A percentile compares a stretch with the other conserved stretches of the same genome.
These are phyloP conservation scores for Urocolius indicus DNA, from an alignment of 2,113 vertebrate genomes.

Conservation along the genomic window DNA sequence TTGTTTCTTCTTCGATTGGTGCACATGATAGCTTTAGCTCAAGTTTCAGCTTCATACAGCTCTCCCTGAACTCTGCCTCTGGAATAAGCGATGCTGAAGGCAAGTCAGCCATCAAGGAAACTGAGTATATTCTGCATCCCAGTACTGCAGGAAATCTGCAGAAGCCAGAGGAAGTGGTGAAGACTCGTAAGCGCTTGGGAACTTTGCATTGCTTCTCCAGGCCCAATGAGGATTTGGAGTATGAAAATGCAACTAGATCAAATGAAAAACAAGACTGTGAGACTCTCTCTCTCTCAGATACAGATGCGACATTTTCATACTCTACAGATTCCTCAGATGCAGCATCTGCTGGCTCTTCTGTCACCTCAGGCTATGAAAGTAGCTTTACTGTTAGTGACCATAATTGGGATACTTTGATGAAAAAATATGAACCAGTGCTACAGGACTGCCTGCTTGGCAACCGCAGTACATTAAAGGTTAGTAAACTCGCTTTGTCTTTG, in stretches of 20 bases:
- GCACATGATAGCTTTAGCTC: conserved; percentile 76
- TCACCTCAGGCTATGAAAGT: conserved; percentile 85
- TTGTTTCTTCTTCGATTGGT: not conserved
- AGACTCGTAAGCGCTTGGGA: not conserved
- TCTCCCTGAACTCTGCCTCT: conserved; percentile 74
- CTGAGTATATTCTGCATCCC: not conserved
- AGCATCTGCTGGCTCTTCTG: conserved; percentile 75
- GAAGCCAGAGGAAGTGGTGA: not conserved
- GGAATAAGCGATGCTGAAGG: conserved; percentile 20
- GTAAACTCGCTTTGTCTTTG: conserved; percentile 5
- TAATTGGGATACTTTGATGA: conserved; percentile 80
- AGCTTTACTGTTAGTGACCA: conserved; percentile 57
- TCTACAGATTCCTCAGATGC: conserved; percentile 77
- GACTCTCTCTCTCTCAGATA: conserved; percentile 49
- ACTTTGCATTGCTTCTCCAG: not conserved
- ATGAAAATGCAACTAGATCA: not conserved
- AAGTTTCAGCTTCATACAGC: conserved; percentile 90
- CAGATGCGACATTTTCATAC: conserved; percentile 67
- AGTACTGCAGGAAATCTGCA: not conserved
- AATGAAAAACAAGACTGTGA: conserved; percentile 62
- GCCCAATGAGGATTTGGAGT: not conserved
- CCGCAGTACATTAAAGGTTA: conserved; percentile 82
- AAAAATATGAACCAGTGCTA: conserved; percentile 82
- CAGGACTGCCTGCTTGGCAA: conserved; percentile 83
- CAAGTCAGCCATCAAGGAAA: not conserved